These are phyloP conservation scores for Cistogaster globosa DNA, from an alignment of 2,888 invertebrate genomes.

Conservation along the genomic window DNA sequence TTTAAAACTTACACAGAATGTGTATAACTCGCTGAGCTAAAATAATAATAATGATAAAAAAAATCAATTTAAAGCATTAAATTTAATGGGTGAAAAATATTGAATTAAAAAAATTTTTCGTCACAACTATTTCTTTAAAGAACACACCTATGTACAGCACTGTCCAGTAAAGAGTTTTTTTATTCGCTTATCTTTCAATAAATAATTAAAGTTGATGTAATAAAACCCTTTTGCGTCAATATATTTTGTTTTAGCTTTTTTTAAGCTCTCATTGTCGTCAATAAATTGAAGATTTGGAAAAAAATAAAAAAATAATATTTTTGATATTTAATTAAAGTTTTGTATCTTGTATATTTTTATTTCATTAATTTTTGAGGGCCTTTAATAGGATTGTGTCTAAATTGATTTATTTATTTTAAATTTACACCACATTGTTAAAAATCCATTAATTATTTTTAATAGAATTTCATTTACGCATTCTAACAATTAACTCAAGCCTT, in stretches of 20 bases:
- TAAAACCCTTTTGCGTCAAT: constrained; percentile 11
- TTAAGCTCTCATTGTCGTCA: constrained; percentile 25
- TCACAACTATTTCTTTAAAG: not conserved
- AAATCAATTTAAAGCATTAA: too few species aligned
- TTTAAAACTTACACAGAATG: too few species aligned
- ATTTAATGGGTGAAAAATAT: too few species aligned
- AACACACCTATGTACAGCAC: not conserved
- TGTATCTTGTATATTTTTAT: not conserved
- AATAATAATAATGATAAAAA: too few species aligned
- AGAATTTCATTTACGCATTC: constrained; percentile 31
- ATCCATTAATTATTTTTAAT: constrained; percentile 48
- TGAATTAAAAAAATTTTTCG: too few species aligned
- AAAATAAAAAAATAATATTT: constrained; percentile 1
- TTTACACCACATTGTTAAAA: constrained; percentile 1
- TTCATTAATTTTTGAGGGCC: not conserved
- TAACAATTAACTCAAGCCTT: constrained; percentile 8
- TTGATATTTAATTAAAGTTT: constrained; percentile 15
- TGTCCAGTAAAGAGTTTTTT: not conserved
- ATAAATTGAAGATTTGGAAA: constrained; percentile 35
- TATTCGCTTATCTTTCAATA: not conserved
- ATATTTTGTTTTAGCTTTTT: not conserved
- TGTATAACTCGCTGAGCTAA: too few species aligned
- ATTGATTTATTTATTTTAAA: not conserved
- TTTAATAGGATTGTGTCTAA: not conserved
- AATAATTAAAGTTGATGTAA: not conserved